Percentiles rank a stretch among this genome's conserved stretches.
phyloP scores from a whole-genome alignment of 1,140 invertebrate species.

The Pogonomyrmex barbatus region DNA sequence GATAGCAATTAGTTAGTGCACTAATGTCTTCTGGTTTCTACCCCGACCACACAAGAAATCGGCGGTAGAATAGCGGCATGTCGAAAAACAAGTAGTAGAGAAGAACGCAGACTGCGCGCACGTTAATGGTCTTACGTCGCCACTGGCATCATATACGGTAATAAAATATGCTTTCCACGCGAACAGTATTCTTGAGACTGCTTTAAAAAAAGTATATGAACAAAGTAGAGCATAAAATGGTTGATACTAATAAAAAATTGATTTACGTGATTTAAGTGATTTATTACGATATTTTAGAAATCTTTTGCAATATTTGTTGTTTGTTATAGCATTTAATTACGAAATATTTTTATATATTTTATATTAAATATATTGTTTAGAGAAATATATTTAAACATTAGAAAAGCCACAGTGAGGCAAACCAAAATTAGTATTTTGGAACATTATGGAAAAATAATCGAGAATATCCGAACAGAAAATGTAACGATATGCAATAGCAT shows the following conservation, averaged over 20 bases:
- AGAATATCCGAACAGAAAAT: not conserved
- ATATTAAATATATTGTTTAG: not conserved
- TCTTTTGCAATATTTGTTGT: not conserved
- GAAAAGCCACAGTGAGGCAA: not conserved
- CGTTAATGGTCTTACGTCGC: conserved; percentile 62
- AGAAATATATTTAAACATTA: not conserved
- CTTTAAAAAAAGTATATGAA: conserved; percentile 21
- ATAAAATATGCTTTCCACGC: conserved; percentile 67
- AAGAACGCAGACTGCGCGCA: conserved; percentile 71
- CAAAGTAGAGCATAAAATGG: not conserved
- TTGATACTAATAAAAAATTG: not conserved
- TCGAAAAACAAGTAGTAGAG: conserved; percentile 67
- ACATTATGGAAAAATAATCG: not conserved
- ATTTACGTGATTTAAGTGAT: not conserved
- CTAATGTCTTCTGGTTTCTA: conserved; percentile 79
- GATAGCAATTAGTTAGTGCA: conserved; percentile 81
- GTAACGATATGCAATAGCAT: not conserved
- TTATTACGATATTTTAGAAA: conserved; percentile 5
- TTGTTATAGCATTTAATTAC: not conserved
- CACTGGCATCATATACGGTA: conserved; percentile 46
- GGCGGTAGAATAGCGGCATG: conserved; percentile 57
- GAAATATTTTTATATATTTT: conserved; percentile 10
- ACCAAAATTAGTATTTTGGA: not conserved
- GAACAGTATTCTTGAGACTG: conserved; percentile 47
- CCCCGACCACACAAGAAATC: conserved; percentile 72